These are phyloP conservation scores for Drosophila setosimentum DNA, from an alignment of 2,888 invertebrate species.

Conservation along the genomic window DNA sequence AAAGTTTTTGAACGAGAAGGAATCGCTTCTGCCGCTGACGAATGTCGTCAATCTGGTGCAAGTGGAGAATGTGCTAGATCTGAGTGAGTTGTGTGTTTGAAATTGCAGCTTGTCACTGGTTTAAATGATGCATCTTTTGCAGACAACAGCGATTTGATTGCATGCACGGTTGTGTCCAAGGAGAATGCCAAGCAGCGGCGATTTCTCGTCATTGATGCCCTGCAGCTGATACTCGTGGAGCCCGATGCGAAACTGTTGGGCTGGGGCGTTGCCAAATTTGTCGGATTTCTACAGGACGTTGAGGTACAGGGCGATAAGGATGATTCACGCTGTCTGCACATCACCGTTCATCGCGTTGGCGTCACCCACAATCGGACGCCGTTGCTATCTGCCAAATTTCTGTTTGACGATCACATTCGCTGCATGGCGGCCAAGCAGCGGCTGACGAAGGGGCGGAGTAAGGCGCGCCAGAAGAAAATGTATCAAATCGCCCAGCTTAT, in stretches of 20 bases:
- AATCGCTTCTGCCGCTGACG: conserved; percentile 95
- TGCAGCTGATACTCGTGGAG: conserved; percentile 98
- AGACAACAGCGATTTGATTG: conserved; percentile 99
- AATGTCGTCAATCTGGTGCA: conserved; percentile 95
- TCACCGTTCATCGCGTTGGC: conserved; percentile 94
- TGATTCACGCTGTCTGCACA: conserved; percentile 97
- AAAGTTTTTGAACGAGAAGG: conserved; percentile 92
- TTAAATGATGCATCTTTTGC: conserved; percentile 61
- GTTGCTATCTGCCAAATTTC: conserved; percentile 95
- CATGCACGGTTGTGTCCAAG: conserved; percentile 96
- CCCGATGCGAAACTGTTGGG: conserved; percentile 97
- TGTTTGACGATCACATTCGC: conserved; percentile 99
- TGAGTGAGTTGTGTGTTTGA: conserved; percentile 89
- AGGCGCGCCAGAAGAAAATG: conserved; percentile 98
- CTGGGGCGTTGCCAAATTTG: conserved; percentile 99
- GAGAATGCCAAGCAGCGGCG: conserved; percentile 95
- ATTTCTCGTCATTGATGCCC: conserved; percentile 98
- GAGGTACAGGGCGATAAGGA: conserved; percentile 98
- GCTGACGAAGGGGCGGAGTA: conserved; percentile 93
- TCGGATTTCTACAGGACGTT: conserved; percentile 97
- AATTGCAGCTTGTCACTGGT: neutral
- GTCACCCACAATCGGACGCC: conserved; percentile 90
- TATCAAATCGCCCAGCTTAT: conserved; percentile 96
- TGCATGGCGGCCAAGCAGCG: conserved; percentile 99
- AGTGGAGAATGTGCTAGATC: conserved; percentile 96